Percentiles rank a stretch among this genome's conserved stretches.
phyloP scores from a whole-genome alignment of 2,113 vertebrate genomes.

The Phyllostomus discolor region DNA sequence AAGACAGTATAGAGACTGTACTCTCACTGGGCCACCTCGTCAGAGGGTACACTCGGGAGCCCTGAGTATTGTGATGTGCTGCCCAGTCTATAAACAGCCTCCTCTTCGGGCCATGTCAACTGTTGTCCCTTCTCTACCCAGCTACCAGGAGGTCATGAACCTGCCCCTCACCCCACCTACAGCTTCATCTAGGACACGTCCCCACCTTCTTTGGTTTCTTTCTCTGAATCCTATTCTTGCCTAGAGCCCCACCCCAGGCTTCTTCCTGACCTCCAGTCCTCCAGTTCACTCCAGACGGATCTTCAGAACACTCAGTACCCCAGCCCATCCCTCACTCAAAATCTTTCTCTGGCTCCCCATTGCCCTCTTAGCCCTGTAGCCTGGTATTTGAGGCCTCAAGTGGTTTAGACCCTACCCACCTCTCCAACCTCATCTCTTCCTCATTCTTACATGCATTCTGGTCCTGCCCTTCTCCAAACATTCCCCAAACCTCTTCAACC shows the following conservation, averaged over 20 bases:
- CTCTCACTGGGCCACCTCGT: neutral
- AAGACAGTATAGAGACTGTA: neutral
- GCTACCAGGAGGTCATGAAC: neutral
- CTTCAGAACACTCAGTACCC: neutral
- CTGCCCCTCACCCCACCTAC: neutral
- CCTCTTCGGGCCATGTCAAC: neutral
- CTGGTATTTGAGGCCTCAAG: neutral
- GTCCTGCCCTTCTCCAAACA: neutral
- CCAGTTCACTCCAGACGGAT: neutral
- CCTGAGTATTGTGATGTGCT: neutral
- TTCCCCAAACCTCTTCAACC: too few relatives aligned
- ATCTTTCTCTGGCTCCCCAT: neutral
- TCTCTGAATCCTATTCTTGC: neutral
- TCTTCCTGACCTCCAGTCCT: neutral
- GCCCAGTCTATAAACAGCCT: constrained; percentile 53
- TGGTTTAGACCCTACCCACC: neutral
- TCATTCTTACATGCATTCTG: too few relatives aligned
- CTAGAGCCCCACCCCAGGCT: neutral
- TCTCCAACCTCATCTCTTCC: neutral
- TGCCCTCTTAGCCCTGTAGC: neutral
- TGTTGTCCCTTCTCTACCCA: neutral
- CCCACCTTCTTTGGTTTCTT: neutral
- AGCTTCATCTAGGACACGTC: neutral
- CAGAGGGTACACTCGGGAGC: neutral
- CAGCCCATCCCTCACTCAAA: neutral